Evolutionary conservation across 92 coral and sea anemone genomes (phyloP).

Genomic region (Palythoa grandiflora): DNA sequence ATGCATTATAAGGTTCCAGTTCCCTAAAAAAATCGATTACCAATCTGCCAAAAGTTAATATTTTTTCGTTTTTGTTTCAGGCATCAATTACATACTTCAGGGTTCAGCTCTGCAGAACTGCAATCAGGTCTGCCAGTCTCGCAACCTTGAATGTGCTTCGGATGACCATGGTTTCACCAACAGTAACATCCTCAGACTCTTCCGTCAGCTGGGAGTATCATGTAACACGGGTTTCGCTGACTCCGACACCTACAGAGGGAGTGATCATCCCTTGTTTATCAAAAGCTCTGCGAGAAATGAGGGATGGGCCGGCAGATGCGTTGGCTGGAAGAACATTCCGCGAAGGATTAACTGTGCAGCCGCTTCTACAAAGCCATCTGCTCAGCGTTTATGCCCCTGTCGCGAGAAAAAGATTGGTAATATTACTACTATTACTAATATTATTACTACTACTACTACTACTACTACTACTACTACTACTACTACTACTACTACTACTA

Average conservation of each 20-base stretch:
- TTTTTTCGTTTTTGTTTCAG: background rate
- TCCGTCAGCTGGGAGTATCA: conserved; percentile 38
- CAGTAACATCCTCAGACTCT: conserved; percentile 9
- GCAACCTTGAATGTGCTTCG: conserved; percentile 24
- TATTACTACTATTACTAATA: background rate
- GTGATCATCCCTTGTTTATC: conserved; percentile 10
- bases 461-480: background rate
- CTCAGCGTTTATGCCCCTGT: conserved; percentile 38
- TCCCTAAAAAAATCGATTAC: background rate
- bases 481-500: background rate
- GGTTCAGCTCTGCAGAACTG: conserved; percentile 11
- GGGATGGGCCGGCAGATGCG: conserved; percentile 29
- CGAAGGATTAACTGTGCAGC: conserved; percentile 17
- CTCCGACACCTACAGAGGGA: conserved; percentile 17
- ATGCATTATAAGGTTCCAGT: background rate
- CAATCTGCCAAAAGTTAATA: background rate
- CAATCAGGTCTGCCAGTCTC: conserved; percentile 29
- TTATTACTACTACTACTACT: background rate
- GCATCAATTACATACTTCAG: conserved; percentile 37
- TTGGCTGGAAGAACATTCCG: conserved; percentile 43
- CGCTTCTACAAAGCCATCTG: conserved; percentile 33
- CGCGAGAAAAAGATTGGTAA: conserved; percentile 27
- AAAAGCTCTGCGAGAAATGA: conserved; percentile 31
- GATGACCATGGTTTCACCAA: conserved; percentile 31
- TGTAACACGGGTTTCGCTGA: conserved; percentile 32